A percentile compares a stretch with the other conserved stretches of the same genome.
Conservation (phyloP, 2,113 vertebrate species). For the Sylvilagus bachmani region DNA sequence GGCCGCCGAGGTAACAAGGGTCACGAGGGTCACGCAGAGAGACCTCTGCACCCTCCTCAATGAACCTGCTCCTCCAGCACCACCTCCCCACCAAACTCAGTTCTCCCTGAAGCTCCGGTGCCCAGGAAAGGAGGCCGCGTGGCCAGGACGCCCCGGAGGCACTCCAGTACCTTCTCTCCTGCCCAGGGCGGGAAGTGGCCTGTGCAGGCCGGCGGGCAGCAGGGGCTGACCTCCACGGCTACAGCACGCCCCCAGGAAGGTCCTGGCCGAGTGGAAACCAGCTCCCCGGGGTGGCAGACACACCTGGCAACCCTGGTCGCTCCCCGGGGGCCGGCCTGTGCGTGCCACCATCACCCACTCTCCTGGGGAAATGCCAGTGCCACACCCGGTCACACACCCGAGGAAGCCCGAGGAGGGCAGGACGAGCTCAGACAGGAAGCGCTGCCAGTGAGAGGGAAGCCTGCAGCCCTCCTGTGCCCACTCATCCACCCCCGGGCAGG, state of each 20-base stretch:
- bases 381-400: fast-evolving
- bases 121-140: neutral
- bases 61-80: fast-evolving
- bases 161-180: neutral
- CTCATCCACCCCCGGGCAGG: fast-evolving
- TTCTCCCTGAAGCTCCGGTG: neutral
- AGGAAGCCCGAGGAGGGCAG: neutral
- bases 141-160: neutral
- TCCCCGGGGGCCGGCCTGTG: fast-evolving
- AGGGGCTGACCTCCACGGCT: fast-evolving
- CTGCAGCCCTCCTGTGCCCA: neutral
- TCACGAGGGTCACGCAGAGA: neutral
- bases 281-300: fast-evolving
- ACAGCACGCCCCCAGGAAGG: neutral
- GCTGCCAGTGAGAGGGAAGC: neutral
- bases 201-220: fast-evolving
- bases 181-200: neutral
- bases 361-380: neutral
- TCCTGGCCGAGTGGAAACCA: fast-evolving
- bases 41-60: conserved; percentile 51
- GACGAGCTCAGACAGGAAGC: neutral
- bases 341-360: fast-evolving
- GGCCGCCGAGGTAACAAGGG: conserved; percentile 4
- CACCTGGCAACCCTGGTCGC: too few species aligned
- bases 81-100: neutral